Evolutionary conservation across 2,113 vertebrate genomes (phyloP).

Genomic region (Tragelaphus imberbis): DNA sequence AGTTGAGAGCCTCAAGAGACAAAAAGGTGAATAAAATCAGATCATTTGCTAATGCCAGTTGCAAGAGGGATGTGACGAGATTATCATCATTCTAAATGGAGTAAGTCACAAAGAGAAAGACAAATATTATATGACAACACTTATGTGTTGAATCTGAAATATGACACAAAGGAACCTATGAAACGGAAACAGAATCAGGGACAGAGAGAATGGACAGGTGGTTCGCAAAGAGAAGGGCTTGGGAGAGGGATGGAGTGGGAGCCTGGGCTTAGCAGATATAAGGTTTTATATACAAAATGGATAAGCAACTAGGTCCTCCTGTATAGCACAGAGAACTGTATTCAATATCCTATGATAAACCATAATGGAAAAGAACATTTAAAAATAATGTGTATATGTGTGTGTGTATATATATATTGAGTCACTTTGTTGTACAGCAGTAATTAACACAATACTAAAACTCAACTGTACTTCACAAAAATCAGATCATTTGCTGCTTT

Average conservation of each 20-base stretch:
- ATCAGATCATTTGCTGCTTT: neutral
- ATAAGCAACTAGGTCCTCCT: neutral
- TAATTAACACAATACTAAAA: neutral
- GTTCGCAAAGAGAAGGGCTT: neutral
- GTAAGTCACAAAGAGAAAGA: neutral
- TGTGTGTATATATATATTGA: neutral
- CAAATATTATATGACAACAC: neutral
- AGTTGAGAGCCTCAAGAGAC: neutral
- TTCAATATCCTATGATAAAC: neutral
- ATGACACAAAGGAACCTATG: neutral
- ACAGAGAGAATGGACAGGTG: neutral
- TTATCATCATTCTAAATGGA: neutral
- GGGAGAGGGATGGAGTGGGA: neutral
- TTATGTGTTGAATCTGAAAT: neutral
- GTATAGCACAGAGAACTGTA: neutral
- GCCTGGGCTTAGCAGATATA: neutral
- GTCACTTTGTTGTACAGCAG: neutral
- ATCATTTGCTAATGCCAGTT: neutral
- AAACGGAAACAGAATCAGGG: neutral
- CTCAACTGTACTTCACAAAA: neutral
- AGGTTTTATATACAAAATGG: neutral
- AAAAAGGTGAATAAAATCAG: neutral
- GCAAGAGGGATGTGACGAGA: neutral
- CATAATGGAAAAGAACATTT: neutral
- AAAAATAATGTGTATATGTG: neutral